These are phyloP conservation scores for Spodoptera picta DNA, from an alignment of 2,888 invertebrate genomes.

Conservation along the genomic window DNA sequence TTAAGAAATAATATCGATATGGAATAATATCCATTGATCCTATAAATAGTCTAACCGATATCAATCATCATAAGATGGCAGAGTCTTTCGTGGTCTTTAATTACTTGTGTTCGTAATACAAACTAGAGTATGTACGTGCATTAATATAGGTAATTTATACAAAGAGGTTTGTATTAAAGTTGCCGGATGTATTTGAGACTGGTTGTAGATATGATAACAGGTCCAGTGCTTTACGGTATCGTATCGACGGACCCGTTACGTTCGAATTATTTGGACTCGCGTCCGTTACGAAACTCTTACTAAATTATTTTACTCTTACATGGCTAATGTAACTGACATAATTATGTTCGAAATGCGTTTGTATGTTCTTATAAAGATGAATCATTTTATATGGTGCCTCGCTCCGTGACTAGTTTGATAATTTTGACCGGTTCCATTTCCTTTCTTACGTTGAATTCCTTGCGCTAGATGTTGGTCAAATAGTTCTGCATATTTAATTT, in stretches of 20 bases:
- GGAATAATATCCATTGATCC: slow-evolving; percentile 37
- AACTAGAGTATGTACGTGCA: slow-evolving; percentile 12
- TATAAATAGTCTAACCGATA: slow-evolving; percentile 26
- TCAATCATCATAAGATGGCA: slow-evolving; percentile 22
- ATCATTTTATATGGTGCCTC: slow-evolving; percentile 10
- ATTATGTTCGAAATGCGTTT: slow-evolving; percentile 3
- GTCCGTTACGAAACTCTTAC: slow-evolving; percentile 22
- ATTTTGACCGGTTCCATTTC: slow-evolving; percentile 27
- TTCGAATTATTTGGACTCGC: slow-evolving; percentile 54
- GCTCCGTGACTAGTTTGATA: slow-evolving; percentile 6
- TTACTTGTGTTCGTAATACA: slow-evolving; percentile 31
- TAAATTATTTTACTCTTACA: slow-evolving; percentile 22
- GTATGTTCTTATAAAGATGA: slow-evolving; percentile 12
- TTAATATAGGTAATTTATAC: slow-evolving; percentile 44
- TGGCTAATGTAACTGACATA: slow-evolving; percentile 26
- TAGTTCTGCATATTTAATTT: slow-evolving; percentile 10
- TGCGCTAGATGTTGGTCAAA: slow-evolving; percentile 4
- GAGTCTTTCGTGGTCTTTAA: slow-evolving; percentile 6
- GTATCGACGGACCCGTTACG: slow-evolving; percentile 56
- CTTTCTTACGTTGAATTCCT: slow-evolving; percentile 30
- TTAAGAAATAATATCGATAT: slow-evolving; percentile 41
- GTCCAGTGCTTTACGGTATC: slow-evolving; percentile 65
- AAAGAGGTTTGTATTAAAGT: slow-evolving; percentile 46
- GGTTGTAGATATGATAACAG: slow-evolving; percentile 60
- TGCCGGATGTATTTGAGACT: slow-evolving; percentile 58